A percentile compares a stretch with the other conserved stretches of the same genome.
phyloP scores from a whole-genome alignment of 2,797 vertebrate genomes.

The Xiphophorus birchmanni region DNA sequence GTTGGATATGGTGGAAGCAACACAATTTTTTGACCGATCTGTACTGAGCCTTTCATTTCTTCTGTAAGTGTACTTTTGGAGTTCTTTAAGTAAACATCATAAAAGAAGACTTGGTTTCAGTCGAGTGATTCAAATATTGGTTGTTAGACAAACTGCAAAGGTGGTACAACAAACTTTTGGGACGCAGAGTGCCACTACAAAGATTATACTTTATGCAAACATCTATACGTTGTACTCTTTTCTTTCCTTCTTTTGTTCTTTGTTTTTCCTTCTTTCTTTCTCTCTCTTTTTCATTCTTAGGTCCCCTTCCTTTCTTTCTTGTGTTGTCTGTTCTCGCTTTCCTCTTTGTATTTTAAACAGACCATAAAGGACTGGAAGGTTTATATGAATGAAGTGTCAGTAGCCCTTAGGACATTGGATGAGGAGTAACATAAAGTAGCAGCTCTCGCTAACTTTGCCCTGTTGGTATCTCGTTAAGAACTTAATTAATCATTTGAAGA shows the following conservation, averaged over 20 bases:
- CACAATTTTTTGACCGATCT: too few relatives aligned
- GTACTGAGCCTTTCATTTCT: too few relatives aligned
- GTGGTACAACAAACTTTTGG: too few relatives aligned
- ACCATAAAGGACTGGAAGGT: not conserved
- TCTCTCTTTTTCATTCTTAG: not conserved
- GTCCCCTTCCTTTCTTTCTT: not conserved
- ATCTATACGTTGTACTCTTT: not conserved
- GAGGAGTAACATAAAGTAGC: not conserved
- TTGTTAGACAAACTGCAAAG: too few relatives aligned
- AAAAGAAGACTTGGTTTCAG: too few relatives aligned
- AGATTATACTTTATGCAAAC: not conserved
- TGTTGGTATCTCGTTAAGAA: slow-evolving; percentile 9
- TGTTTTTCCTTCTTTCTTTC: not conserved
- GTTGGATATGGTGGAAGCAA: too few relatives aligned
- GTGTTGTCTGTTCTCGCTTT: not conserved
- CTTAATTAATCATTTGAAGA: slow-evolving; percentile 5
- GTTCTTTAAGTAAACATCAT: too few relatives aligned
- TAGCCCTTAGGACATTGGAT: not conserved
- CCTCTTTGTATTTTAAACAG: not conserved
- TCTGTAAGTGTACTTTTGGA: too few relatives aligned
- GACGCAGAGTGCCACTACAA: too few relatives aligned
- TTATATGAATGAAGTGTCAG: not conserved
- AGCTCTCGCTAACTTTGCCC: not conserved
- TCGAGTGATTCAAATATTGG: too few relatives aligned
- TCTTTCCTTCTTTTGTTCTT: not conserved